Conservation (phyloP, 2,888 invertebrate species). For the Augochlorella aurata region DNA sequence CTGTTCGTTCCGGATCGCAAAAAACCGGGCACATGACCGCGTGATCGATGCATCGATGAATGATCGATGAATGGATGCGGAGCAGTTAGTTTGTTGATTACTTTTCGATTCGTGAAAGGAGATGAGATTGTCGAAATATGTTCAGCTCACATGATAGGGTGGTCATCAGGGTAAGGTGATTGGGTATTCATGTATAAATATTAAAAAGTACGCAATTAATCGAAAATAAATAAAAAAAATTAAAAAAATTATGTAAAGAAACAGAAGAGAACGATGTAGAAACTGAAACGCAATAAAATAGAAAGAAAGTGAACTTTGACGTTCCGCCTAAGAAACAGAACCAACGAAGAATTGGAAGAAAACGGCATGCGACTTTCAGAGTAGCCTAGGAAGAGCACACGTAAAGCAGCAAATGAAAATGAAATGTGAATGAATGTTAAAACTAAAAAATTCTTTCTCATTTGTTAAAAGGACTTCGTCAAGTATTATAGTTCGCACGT, state of each 20-base stretch:
- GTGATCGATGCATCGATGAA: slow-evolving; percentile 28
- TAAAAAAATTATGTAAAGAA: slow-evolving; percentile 10
- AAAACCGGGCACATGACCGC: slow-evolving; percentile 2
- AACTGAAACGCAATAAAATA: slow-evolving; percentile 42
- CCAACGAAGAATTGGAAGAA: slow-evolving; percentile 31
- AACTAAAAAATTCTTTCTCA: slow-evolving; percentile 74
- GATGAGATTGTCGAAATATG: slow-evolving; percentile 73
- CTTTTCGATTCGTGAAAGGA: not conserved
- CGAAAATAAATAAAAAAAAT: slow-evolving; percentile 7
- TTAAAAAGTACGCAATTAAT: slow-evolving; percentile 64
- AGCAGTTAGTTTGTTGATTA: not conserved
- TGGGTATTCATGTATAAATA: slow-evolving; percentile 74
- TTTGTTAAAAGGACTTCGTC: slow-evolving; percentile 76
- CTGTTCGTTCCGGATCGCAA: slow-evolving; percentile 4
- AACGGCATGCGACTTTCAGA: slow-evolving; percentile 63
- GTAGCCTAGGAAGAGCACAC: slow-evolving; percentile 75
- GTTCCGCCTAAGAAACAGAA: slow-evolving; percentile 34
- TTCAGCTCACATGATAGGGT: slow-evolving; percentile 71
- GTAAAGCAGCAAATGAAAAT: slow-evolving; percentile 81
- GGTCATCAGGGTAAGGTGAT: slow-evolving; percentile 72
- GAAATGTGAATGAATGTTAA: slow-evolving; percentile 78
- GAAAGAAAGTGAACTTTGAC: slow-evolving; percentile 58
- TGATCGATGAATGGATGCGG: slow-evolving; percentile 30
- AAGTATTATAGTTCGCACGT: slow-evolving; percentile 72
- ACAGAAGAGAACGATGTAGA: not conserved